phyloP scores from a whole-genome alignment of 2,113 vertebrate species.

The Aptenodytes forsteri region DNA sequence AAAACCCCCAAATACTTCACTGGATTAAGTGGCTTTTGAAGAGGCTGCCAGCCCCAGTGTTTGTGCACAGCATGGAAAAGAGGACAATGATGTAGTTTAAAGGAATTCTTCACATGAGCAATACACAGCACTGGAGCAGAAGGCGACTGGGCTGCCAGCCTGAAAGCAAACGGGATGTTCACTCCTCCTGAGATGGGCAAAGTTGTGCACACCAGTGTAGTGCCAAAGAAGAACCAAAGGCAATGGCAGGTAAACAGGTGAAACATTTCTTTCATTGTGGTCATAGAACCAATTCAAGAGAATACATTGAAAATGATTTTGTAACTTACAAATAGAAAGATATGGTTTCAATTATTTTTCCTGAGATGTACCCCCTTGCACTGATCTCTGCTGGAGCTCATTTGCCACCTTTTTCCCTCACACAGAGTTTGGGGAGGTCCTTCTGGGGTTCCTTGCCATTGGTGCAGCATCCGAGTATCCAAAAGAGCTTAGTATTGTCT shows the following conservation, averaged over 20 bases:
- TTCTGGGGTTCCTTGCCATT: neutral
- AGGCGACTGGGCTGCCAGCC: neutral
- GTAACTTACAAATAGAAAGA: neutral
- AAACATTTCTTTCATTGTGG: neutral
- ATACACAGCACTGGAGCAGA: accelerated
- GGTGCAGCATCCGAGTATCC: neutral
- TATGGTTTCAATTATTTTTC: accelerated
- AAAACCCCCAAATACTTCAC: accelerated
- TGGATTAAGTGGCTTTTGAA: neutral
- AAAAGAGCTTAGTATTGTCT: neutral
- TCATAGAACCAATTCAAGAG: too few species aligned
- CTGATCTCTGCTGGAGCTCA: neutral
- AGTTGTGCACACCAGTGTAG: neutral
- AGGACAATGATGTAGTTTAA: neutral
- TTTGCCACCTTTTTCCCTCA: neutral
- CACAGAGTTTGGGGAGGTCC: neutral
- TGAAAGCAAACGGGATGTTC: neutral
- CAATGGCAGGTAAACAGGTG: too few species aligned
- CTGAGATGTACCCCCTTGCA: too few species aligned
- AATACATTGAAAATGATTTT: neutral
- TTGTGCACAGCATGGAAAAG: neutral
- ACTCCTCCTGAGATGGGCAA: accelerated
- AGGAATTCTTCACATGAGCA: neutral
- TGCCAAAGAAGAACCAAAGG: neutral
- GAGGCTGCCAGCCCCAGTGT: neutral